Percentiles rank a stretch among this genome's conserved stretches.
phyloP scores from a whole-genome alignment of 53 echinoderm and acorn worm species.

The Paelopatides confundens region DNA sequence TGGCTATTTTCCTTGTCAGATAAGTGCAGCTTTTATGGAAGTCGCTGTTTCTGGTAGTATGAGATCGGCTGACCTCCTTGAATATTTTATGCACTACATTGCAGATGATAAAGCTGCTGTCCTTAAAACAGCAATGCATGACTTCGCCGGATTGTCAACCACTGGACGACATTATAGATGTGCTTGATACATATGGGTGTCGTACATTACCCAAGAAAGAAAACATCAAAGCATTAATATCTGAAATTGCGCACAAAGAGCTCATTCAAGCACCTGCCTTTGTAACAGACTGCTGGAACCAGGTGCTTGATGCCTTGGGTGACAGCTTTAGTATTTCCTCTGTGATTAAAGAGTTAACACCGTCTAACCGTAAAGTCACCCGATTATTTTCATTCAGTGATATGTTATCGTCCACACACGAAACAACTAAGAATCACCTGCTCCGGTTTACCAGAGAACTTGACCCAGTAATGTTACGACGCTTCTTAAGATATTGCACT shows the following conservation, averaged over 20 bases:
- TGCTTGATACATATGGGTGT: slow-evolving; percentile 49
- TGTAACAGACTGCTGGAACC: slow-evolving; percentile 18
- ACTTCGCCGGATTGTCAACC: slow-evolving; percentile 54
- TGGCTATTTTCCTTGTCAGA: slow-evolving; percentile 55
- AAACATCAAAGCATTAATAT: background rate
- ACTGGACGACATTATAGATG: slow-evolving; percentile 50
- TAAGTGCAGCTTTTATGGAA: slow-evolving; percentile 47
- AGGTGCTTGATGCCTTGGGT: slow-evolving; percentile 1
- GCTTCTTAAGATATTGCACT: slow-evolving; percentile 48
- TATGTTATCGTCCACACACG: background rate
- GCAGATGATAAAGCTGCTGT: slow-evolving; percentile 39
- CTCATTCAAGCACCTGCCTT: slow-evolving; percentile 26
- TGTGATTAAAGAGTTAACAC: slow-evolving; percentile 6
- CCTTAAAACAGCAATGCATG: slow-evolving; percentile 34
- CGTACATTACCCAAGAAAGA: slow-evolving; percentile 21
- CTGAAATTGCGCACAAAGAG: slow-evolving; percentile 31
- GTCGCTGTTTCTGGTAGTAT: slow-evolving; percentile 36
- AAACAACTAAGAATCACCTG: slow-evolving; percentile 1
- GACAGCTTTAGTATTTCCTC: background rate
- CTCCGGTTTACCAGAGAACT: slow-evolving; percentile 3
- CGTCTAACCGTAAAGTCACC: background rate
- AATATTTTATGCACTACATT: slow-evolving; percentile 46
- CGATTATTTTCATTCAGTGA: background rate
- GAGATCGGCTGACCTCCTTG: slow-evolving; percentile 33
- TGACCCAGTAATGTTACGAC: background rate